A percentile compares a stretch with the other conserved stretches of the same genome.
phyloP scores from a whole-genome alignment of 2,797 vertebrate genomes.

The Todus mexicanus region DNA sequence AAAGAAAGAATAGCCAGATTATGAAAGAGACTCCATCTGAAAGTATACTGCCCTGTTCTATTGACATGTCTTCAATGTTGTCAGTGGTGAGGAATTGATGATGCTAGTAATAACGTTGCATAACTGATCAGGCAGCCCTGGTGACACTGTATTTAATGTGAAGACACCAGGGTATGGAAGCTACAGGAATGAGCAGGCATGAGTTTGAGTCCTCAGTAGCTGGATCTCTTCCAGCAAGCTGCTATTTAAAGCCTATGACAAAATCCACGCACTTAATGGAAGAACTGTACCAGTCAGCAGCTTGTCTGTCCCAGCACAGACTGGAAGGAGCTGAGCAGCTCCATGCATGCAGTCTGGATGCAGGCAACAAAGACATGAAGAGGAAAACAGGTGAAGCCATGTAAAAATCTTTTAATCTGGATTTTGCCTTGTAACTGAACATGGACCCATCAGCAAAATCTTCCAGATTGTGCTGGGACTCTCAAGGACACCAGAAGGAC shows the following conservation, averaged over 20 bases:
- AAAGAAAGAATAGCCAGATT: background rate
- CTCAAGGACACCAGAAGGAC: background rate
- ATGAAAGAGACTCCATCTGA: background rate
- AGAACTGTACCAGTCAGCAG: background rate
- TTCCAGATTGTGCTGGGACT: background rate
- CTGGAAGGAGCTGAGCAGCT: background rate
- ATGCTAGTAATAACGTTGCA: background rate
- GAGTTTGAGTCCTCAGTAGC: background rate
- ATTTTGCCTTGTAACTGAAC: background rate
- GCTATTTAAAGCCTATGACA: background rate
- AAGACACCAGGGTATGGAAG: background rate
- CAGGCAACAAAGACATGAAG: background rate
- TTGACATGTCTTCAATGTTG: rapidly evolving
- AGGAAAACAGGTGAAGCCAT: background rate
- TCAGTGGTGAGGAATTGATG: background rate
- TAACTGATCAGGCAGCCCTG: background rate
- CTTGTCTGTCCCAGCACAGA: background rate
- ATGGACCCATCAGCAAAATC: background rate
- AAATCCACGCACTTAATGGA: background rate
- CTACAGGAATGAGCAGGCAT: background rate
- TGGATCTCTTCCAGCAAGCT: background rate
- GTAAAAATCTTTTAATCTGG: background rate
- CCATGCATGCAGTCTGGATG: background rate
- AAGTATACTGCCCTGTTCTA: background rate
- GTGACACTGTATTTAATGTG: background rate